Evolutionary conservation across 2,797 vertebrate species (phyloP).

Genomic region (Aeoliscus strigatus): DNA sequence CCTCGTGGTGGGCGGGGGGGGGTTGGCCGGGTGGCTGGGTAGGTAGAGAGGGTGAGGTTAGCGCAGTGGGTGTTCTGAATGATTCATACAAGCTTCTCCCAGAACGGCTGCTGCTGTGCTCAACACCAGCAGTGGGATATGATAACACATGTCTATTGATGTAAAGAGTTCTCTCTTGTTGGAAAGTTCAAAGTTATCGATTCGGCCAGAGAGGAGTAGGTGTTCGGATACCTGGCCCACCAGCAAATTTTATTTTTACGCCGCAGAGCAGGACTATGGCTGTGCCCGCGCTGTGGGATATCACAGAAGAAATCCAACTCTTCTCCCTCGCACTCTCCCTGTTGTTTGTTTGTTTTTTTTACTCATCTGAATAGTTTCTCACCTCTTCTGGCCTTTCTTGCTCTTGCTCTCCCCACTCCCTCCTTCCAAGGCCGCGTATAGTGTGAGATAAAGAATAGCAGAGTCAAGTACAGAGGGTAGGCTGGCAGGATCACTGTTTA

Average conservation of each 20-base stretch:
- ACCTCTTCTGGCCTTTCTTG: constrained; percentile 37
- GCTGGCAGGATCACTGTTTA: constrained; percentile 69
- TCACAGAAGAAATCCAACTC: constrained; percentile 26
- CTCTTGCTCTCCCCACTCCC: constrained; percentile 19
- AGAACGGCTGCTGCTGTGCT: constrained; percentile 30
- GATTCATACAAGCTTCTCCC: constrained; percentile 62
- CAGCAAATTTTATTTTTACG: constrained; percentile 47
- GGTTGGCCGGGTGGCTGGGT: constrained; percentile 32
- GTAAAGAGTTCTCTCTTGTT: constrained; percentile 51
- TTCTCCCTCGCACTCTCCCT: constrained; percentile 12
- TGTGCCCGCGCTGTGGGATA: constrained; percentile 22
- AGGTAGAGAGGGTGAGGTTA: constrained; percentile 60
- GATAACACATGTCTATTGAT: constrained; percentile 41
- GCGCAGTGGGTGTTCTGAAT: constrained; percentile 61
- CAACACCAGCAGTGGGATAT: constrained; percentile 39
- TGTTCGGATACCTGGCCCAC: constrained; percentile 52
- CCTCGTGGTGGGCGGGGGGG: constrained; percentile 42
- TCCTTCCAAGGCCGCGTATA: constrained; percentile 40
- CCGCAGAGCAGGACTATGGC: constrained; percentile 21
- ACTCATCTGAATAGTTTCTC: constrained; percentile 29
- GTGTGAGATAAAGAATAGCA: constrained; percentile 56
- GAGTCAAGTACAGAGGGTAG: constrained; percentile 42
- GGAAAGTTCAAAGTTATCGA: constrained; percentile 63
- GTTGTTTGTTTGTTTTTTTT: constrained; percentile 20
- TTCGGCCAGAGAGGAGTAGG: constrained; percentile 54